Conservation (phyloP, 2,113 vertebrate species). For the Peromyscus leucopus region DNA sequence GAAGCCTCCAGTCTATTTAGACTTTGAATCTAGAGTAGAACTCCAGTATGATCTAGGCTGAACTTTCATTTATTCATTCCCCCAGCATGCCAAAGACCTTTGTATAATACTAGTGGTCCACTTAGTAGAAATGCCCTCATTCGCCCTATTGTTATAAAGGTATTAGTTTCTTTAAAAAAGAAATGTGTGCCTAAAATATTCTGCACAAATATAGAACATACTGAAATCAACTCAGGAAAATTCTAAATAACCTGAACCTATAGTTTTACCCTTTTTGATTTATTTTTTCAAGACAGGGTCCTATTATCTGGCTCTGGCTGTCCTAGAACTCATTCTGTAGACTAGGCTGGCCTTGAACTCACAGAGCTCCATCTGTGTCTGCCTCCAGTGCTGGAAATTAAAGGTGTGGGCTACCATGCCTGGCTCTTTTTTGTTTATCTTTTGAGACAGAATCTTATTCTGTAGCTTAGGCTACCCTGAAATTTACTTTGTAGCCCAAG, state of each 20-base stretch:
- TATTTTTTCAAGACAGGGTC: not conserved
- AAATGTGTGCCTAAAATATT: slow-evolving; percentile 9
- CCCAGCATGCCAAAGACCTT: not conserved
- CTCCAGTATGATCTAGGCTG: not conserved
- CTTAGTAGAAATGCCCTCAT: not conserved
- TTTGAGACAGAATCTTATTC: not conserved
- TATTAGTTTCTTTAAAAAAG: slow-evolving; percentile 48
- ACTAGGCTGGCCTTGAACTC: not conserved
- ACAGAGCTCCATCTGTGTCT: not conserved
- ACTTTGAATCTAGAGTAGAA: slow-evolving; percentile 51
- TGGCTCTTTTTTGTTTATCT: not conserved
- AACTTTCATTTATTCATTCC: not conserved
- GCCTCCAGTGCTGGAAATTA: not conserved
- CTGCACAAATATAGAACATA: slow-evolving; percentile 20
- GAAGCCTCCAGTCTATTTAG: slow-evolving; percentile 5
- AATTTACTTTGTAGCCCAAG: not conserved
- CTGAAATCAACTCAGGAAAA: slow-evolving; percentile 43
- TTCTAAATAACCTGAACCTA: slow-evolving; percentile 37
- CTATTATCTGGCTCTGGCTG: not conserved
- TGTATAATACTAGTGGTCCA: not conserved
- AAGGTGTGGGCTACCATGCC: not conserved
- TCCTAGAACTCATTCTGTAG: not conserved
- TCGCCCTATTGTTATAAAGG: not conserved
- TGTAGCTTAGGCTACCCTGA: not conserved
- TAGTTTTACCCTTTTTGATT: slow-evolving; percentile 3